phyloP scores from a whole-genome alignment of 2,113 vertebrate genomes.

The Cynopterus brachyotis region DNA sequence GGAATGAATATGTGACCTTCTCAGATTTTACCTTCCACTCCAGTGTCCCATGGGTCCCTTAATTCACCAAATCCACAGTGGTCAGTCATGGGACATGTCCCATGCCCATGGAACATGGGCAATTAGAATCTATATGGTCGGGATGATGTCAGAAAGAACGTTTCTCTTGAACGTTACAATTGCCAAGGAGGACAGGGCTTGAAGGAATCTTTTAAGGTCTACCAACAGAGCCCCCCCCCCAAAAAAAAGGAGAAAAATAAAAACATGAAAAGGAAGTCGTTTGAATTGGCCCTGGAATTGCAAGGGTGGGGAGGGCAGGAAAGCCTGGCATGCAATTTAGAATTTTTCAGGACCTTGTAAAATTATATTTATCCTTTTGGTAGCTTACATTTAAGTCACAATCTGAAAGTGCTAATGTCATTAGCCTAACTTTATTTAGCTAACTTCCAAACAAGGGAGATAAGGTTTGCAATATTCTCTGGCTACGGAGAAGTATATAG shows the following conservation, averaged over 20 bases:
- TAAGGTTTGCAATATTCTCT: not conserved
- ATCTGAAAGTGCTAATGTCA: not conserved
- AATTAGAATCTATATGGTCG: rapidly evolving
- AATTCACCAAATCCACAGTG: too few species aligned
- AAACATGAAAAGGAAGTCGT: not conserved
- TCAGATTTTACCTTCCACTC: rapidly evolving
- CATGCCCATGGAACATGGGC: too few species aligned
- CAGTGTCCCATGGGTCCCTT: too few species aligned
- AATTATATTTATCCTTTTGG: not conserved
- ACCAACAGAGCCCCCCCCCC: not conserved
- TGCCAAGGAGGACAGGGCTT: not conserved
- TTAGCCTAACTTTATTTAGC: not conserved
- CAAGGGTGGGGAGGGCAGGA: too few species aligned
- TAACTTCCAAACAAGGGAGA: not conserved
- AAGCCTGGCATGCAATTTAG: not conserved
- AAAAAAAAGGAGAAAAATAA: not conserved
- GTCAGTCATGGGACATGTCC: too few species aligned
- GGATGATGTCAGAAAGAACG: not conserved
- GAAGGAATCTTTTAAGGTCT: slow-evolving; percentile 33
- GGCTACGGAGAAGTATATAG: not conserved
- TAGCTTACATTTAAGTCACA: not conserved
- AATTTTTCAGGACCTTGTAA: not conserved
- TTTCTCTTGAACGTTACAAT: not conserved
- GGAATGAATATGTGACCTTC: not conserved
- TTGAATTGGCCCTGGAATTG: not conserved